phyloP scores from a whole-genome alignment of 2,888 invertebrate species.

The Epinotia brunnichana region DNA sequence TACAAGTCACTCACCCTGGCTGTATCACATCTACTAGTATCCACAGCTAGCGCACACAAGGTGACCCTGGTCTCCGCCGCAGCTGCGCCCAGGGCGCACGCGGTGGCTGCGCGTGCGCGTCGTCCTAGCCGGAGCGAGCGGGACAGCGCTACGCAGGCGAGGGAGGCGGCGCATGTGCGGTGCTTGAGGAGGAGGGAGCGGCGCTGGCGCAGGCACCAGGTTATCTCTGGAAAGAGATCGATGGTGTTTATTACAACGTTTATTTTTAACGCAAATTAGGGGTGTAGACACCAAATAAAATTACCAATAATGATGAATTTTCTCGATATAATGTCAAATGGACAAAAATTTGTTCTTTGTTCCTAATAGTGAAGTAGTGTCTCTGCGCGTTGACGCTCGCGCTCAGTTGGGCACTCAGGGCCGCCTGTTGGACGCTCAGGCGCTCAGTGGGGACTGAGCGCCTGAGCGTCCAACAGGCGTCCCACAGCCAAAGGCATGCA shows the following conservation, averaged over 20 bases:
- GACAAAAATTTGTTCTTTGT: too few relatives aligned
- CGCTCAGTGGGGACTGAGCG: too few relatives aligned
- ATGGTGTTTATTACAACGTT: not conserved
- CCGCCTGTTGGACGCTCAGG: too few relatives aligned
- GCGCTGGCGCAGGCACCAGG: constrained; percentile 49
- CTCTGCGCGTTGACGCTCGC: too few relatives aligned
- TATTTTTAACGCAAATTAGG: too few relatives aligned
- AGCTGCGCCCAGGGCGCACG: constrained; percentile 11
- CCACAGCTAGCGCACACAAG: constrained; percentile 1
- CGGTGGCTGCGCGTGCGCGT: constrained; percentile 22
- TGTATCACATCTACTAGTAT: constrained; percentile 9
- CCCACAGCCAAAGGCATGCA: too few relatives aligned
- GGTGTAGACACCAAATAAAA: too few relatives aligned
- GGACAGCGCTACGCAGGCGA: not conserved
- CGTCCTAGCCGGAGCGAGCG: constrained; percentile 8
- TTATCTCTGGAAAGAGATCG: constrained; percentile 26
- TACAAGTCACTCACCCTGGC: constrained; percentile 19
- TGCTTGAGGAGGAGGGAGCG: constrained; percentile 43
- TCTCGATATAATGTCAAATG: too few relatives aligned
- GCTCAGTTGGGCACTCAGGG: too few relatives aligned
- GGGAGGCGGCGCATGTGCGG: not conserved
- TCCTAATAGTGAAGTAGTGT: too few relatives aligned
- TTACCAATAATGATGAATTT: too few relatives aligned
- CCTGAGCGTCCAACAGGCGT: too few relatives aligned
- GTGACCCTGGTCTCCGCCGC: not conserved